Percentiles rank a stretch among this genome's conserved stretches.
Evolutionary conservation across 2,888 invertebrate genomes (phyloP).

Genomic region (Ophion ventricosus): DNA sequence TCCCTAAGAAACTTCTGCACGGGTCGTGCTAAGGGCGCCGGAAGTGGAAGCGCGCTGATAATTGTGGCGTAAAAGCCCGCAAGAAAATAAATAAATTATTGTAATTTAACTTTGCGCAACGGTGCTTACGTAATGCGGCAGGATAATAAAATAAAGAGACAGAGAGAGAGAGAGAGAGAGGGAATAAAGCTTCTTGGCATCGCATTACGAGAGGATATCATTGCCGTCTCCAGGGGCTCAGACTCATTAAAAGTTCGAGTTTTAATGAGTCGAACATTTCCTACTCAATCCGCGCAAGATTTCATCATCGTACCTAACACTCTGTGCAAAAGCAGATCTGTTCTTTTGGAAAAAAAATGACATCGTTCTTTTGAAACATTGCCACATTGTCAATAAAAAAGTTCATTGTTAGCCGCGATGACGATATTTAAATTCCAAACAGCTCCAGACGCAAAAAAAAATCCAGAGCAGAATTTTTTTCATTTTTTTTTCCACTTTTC

Average conservation of each 20-base stretch:
- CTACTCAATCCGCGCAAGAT: background rate
- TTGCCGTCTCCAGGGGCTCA: constrained; percentile 8
- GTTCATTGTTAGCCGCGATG: background rate
- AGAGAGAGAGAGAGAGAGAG: too few relatives aligned
- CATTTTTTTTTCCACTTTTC: background rate
- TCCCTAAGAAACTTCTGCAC: too few relatives aligned
- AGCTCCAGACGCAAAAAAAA: too few relatives aligned
- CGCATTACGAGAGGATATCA: background rate
- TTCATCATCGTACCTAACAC: background rate
- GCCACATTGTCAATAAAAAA: constrained; percentile 25
- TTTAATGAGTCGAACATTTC: constrained; percentile 1
- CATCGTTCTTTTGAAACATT: background rate
- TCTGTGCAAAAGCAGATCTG: too few relatives aligned
- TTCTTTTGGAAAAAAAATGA: background rate
- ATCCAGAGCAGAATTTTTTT: background rate
- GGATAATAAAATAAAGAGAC: background rate
- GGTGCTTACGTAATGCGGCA: background rate
- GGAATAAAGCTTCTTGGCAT: background rate
- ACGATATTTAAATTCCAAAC: too few relatives aligned
- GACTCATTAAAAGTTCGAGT: constrained; percentile 48
- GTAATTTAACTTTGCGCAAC: background rate
- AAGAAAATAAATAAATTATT: background rate
- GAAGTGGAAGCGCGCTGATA: background rate
- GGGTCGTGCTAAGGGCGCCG: background rate
- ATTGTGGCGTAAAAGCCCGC: background rate